phyloP scores from a whole-genome alignment of 1,140 invertebrate species.

The Kradibia gibbosae region DNA sequence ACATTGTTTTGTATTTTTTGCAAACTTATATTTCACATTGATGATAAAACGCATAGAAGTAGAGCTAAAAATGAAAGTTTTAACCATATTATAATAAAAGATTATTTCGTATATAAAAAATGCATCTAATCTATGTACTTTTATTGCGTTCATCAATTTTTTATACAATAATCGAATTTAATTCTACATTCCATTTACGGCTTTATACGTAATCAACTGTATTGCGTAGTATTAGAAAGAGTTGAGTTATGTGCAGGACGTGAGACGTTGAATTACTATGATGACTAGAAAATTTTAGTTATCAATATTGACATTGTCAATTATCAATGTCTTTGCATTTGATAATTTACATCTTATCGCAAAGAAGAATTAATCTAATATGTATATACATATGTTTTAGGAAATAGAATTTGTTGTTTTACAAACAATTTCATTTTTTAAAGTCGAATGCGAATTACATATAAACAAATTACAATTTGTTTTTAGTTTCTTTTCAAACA shows the following conservation, averaged over 20 bases:
- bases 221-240: neutral
- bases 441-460: no score
- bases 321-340: slow-evolving; percentile 7
- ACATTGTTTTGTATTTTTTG: no score
- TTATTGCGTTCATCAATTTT: neutral
- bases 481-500: no score
- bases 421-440: no score
- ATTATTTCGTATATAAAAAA: no score
- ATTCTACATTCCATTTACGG: neutral
- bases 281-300: slow-evolving; percentile 6
- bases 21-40: neutral
- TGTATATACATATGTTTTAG: no score
- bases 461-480: no score
- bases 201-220: neutral
- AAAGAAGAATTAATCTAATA: no score
- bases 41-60: neutral
- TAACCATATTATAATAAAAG: neutral
- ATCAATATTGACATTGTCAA: slow-evolving; percentile 33
- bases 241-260: neutral
- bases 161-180: neutral
- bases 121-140: neutral
- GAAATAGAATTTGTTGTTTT: no score
- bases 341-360: no score
- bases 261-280: neutral
- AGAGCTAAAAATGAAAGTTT: neutral